phyloP scores from a whole-genome alignment of 2,113 vertebrate genomes.

The Chionodraco myersi region DNA sequence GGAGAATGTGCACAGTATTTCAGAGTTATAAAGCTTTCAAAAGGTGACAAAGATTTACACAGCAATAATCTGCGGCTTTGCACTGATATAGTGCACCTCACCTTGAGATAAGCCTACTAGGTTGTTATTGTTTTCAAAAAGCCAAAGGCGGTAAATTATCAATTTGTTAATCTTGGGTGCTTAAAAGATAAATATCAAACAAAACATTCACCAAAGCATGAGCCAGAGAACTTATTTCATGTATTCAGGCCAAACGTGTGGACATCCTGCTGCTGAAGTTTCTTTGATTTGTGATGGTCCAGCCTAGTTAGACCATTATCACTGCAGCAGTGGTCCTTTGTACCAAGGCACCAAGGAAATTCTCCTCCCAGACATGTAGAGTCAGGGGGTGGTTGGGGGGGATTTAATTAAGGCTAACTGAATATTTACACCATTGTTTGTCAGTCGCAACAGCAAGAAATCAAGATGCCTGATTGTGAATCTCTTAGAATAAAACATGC shows the following conservation, averaged over 20 bases:
- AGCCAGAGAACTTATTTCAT: constrained; percentile 30
- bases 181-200: constrained; percentile 50
- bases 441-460: constrained; percentile 25
- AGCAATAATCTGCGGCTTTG: constrained; percentile 35
- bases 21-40: constrained; percentile 36
- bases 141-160: constrained; percentile 25
- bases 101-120: constrained; percentile 22
- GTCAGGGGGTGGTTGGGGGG: constrained; percentile 2
- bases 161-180: constrained; percentile 10
- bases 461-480: constrained; percentile 5
- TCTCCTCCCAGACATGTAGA: constrained; percentile 20
- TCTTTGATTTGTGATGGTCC: constrained; percentile 31
- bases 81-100: constrained; percentile 18
- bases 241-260: constrained; percentile 40
- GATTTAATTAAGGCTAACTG: constrained; percentile 29
- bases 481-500: constrained; percentile 10
- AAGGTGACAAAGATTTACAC: constrained; percentile 41
- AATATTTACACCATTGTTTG: constrained; percentile 20
- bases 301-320: constrained; percentile 23
- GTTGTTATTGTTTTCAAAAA: constrained; percentile 37
- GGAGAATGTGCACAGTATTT: constrained; percentile 41
- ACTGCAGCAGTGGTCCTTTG: constrained; percentile 4
- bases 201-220: constrained; percentile 39
- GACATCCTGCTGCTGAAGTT: constrained; percentile 20
- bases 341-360: constrained; percentile 1